phyloP scores from a whole-genome alignment of 2,888 invertebrate species.

The Drosophila peninsularis region DNA sequence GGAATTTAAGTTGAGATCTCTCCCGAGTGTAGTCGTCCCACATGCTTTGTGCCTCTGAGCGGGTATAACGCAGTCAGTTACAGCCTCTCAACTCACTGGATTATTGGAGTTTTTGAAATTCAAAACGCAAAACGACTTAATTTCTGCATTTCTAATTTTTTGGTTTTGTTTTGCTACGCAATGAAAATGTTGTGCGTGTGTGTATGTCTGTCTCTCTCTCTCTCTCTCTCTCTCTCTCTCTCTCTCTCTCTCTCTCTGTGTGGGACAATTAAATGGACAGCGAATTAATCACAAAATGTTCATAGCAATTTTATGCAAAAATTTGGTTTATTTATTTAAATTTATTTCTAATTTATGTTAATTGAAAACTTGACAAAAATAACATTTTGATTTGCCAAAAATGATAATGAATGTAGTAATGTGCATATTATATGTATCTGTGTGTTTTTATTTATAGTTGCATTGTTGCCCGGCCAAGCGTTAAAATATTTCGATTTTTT shows the following conservation, averaged over 20 bases:
- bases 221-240: too few relatives aligned
- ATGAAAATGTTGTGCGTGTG: constrained; percentile 12
- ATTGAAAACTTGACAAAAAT: constrained; percentile 56
- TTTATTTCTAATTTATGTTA: constrained; percentile 63
- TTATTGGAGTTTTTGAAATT: constrained; percentile 21
- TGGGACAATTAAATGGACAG: constrained; percentile 60
- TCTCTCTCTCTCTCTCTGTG: not conserved
- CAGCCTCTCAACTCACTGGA: not conserved
- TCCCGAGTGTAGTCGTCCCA: not conserved
- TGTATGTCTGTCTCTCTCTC: not conserved
- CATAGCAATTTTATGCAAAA: constrained; percentile 43
- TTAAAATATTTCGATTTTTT: not conserved
- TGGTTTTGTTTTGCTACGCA: constrained; percentile 30
- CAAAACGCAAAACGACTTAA: constrained; percentile 57
- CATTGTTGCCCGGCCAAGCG: constrained; percentile 4
- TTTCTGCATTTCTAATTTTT: constrained; percentile 55
- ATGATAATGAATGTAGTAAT: constrained; percentile 6
- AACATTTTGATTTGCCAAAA: constrained; percentile 9
- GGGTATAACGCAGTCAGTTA: not conserved
- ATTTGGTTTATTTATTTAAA: constrained; percentile 30
- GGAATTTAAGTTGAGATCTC: too few relatives aligned
- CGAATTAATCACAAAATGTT: constrained; percentile 66
- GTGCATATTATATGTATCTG: not conserved
- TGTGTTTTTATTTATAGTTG: not conserved
- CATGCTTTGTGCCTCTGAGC: not conserved